Evolutionary conservation across 1,140 invertebrate species (phyloP).

Genomic region (Saxidomus purpurata): DNA sequence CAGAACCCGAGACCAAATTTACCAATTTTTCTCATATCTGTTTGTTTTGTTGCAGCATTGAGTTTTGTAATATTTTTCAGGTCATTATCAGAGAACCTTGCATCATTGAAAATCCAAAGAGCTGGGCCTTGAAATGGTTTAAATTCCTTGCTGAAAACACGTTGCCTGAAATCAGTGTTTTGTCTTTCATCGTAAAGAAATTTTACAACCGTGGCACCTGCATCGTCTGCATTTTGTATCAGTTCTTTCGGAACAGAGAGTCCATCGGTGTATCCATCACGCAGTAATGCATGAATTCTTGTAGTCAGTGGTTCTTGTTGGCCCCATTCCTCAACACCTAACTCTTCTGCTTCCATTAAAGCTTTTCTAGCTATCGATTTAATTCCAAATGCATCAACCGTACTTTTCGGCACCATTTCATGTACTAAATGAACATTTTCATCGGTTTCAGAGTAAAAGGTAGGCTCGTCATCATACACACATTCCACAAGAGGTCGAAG

Average conservation of each 20-base stretch:
- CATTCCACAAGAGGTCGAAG: slow-evolving; percentile 68
- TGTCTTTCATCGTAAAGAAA: slow-evolving; percentile 82
- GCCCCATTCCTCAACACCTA: slow-evolving; percentile 70
- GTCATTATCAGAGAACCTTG: slow-evolving; percentile 76
- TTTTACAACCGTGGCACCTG: slow-evolving; percentile 79
- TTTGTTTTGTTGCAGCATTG: slow-evolving; percentile 51
- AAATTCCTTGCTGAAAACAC: slow-evolving; percentile 77
- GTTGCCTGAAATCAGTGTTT: slow-evolving; percentile 69
- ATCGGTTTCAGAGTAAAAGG: slow-evolving; percentile 27
- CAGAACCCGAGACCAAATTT: slow-evolving; percentile 61
- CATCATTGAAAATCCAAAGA: slow-evolving; percentile 80
- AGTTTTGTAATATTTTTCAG: slow-evolving; percentile 78
- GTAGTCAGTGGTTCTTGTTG: slow-evolving; percentile 79
- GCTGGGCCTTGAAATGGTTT: slow-evolving; percentile 78
- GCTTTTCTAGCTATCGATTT: slow-evolving; percentile 67
- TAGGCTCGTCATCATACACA: slow-evolving; percentile 60
- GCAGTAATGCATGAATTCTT: slow-evolving; percentile 70
- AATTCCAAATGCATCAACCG: slow-evolving; percentile 74
- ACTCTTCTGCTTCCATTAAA: slow-evolving; percentile 68
- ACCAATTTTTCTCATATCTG: slow-evolving; percentile 34
- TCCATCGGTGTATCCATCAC: slow-evolving; percentile 77
- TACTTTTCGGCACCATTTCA: slow-evolving; percentile 65
- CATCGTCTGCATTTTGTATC: slow-evolving; percentile 87
- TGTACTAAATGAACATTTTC: slow-evolving; percentile 75
- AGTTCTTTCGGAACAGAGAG: slow-evolving; percentile 82